Percentiles rank a stretch among this genome's conserved stretches.
Conservation (phyloP, 1,140 invertebrate genomes). For the Drosophila mojavensis region DNA sequence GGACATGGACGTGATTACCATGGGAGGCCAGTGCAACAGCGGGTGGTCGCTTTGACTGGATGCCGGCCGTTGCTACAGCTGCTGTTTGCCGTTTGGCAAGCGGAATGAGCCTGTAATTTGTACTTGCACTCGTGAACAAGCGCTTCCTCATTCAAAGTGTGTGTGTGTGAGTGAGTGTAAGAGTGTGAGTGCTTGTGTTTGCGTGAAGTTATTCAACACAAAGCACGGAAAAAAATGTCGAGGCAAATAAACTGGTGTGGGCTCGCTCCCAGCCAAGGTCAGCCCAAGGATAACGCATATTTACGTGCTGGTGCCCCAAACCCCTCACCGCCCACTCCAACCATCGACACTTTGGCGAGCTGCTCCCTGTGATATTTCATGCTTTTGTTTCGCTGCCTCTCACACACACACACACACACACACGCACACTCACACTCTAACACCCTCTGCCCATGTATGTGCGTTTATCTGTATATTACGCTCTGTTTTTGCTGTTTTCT, state of each 20-base stretch:
- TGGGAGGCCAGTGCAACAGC: conserved; percentile 66
- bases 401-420: conserved; percentile 36
- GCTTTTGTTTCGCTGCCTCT: conserved; percentile 67
- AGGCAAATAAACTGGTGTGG: conserved; percentile 20
- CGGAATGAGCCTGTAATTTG: conserved; percentile 76
- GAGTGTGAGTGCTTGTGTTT: conserved; percentile 41
- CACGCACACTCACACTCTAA: conserved; percentile 41
- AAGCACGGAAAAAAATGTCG: conserved; percentile 57
- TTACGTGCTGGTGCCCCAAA: conserved; percentile 54
- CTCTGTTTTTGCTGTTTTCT: conserved; percentile 24
- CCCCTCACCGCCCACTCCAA: background rate
- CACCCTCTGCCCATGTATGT: conserved; percentile 15
- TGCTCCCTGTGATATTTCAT: conserved; percentile 69
- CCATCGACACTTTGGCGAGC: conserved; percentile 66
- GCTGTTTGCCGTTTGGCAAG: conserved; percentile 47
- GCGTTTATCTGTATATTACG: conserved; percentile 38
- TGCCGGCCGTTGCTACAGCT: conserved; percentile 14
- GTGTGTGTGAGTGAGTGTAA: conserved; percentile 8
- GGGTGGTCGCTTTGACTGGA: conserved; percentile 36
- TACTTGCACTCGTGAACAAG: conserved; percentile 77
- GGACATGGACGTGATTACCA: conserved; percentile 66
- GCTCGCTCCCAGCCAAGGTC: conserved; percentile 61
- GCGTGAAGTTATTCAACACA: conserved; percentile 78
- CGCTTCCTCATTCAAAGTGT: conserved; percentile 1
- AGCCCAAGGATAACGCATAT: conserved; percentile 76